Evolutionary conservation across 2,888 invertebrate species (phyloP), one percentile per base, ranked within the genome.

Genomic region (Diarsia dahlii): DNA sequence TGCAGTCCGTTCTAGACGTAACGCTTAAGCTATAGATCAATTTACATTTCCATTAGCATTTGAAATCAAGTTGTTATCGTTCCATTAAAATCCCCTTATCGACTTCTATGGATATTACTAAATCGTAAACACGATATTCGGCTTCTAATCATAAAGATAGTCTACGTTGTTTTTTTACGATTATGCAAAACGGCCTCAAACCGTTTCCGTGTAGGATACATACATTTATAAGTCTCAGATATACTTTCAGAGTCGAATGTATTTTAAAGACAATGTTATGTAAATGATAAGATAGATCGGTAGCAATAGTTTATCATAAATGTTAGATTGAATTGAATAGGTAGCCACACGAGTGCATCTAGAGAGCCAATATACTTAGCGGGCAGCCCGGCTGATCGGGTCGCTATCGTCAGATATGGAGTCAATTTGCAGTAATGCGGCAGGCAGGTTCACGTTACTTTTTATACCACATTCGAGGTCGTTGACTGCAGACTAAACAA

Each of bases 401-500:
- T 80, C 85, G 86, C 88, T 88, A 90, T 89, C 88, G 89, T 75
- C 94, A 91, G 93, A 95, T 95, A 96, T 94, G 95, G 95, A 92
- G 91, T 92, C 94, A 94, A 94, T 95, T 95, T 95, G 95, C 95
- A 94, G 94, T 93, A 93, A 93, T 93, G 91, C 92, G 91, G 87
- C 90, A 89, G 90, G 91, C 93, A 91, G 93, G 93, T 93, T 93
- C 93, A 89, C 91, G 92, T 94, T 93, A 94, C 95, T 95, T 95
- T 95, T 95, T 95, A 94, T 92, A 91, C 87, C 82, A 84, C 82
- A 84, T 23, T 69, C 84, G 91, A 90, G 95, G 93, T 94, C 95
- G 87, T 91, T 94, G 95, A 94, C 95, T 87, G 89, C 76, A 87
- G 85, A 91, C 94, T 94, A 94, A 95, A 94, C 93, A 92, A 91